phyloP scores from a whole-genome alignment of 1,140 invertebrate species.

The Drosophila ohnishii region DNA sequence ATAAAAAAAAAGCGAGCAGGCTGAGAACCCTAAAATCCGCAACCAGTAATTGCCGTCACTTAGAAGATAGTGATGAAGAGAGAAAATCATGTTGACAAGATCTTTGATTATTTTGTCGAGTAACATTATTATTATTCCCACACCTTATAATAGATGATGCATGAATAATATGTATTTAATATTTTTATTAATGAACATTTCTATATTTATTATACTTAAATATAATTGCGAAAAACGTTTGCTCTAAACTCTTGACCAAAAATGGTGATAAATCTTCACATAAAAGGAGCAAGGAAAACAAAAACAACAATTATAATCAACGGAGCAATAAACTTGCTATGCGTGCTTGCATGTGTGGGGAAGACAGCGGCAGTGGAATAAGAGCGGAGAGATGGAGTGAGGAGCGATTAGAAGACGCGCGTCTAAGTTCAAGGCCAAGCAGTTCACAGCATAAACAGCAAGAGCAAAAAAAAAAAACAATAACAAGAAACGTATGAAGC shows the following conservation, averaged over 20 bases:
- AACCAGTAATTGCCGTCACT: background rate
- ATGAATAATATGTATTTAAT: too few relatives aligned
- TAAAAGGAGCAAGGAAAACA: background rate
- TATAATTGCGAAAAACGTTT: background rate
- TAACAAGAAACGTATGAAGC: constrained; percentile 18
- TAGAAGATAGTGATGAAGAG: background rate
- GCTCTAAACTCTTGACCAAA: background rate
- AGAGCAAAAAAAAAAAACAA: constrained; percentile 23
- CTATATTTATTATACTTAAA: background rate
- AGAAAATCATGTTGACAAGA: background rate
- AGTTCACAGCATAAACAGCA: constrained; percentile 55
- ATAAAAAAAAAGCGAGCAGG: background rate
- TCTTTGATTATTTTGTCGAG: background rate
- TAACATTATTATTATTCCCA: too few relatives aligned
- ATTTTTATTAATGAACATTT: background rate
- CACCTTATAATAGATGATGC: too few relatives aligned
- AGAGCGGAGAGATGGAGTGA: constrained; percentile 24
- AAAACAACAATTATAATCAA: constrained; percentile 25
- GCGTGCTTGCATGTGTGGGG: constrained; percentile 11
- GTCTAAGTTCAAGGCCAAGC: constrained; percentile 79
- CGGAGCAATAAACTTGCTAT: constrained; percentile 34
- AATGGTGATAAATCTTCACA: background rate
- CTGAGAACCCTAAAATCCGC: background rate
- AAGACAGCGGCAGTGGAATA: background rate
- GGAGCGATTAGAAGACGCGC: constrained; percentile 70